Percentiles rank a stretch among this genome's conserved stretches.
Conservation (phyloP, 2,797 vertebrate genomes). For the Pteropus rufus region DNA sequence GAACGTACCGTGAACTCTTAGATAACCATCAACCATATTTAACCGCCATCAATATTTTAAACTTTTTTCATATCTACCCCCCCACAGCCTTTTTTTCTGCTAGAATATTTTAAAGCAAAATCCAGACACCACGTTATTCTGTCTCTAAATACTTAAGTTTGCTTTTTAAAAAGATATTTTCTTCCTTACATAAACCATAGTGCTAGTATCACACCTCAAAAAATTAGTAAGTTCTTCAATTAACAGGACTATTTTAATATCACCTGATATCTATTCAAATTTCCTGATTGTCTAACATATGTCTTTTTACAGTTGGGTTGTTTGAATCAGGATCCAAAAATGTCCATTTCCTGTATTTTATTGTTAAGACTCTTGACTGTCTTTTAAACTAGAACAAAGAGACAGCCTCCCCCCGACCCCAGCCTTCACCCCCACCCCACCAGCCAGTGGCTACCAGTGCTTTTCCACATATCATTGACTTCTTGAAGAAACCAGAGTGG, state of each 20-base stretch:
- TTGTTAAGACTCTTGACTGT: background rate
- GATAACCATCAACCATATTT: background rate
- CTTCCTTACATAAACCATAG: background rate
- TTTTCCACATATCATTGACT: background rate
- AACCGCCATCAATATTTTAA: background rate
- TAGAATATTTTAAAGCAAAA: conserved; percentile 19
- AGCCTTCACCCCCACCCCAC: no score
- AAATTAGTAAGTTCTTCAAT: conserved; percentile 24
- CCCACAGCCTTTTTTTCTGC: background rate
- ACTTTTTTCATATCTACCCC: background rate
- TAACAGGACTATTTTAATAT: background rate
- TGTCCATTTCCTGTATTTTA: background rate
- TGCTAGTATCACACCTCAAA: background rate
- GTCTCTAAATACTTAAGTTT: background rate
- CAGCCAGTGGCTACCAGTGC: background rate
- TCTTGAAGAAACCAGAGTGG: background rate
- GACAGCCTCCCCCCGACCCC: background rate
- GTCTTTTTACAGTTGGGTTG: background rate
- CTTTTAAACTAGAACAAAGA: background rate
- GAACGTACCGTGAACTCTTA: background rate
- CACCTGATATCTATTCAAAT: background rate
- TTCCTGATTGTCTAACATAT: background rate
- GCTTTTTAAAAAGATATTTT: conserved; percentile 22
- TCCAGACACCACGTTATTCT: background rate
- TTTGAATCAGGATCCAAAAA: conserved; percentile 35